Evolutionary conservation across 2,797 vertebrate genomes (phyloP), one percentile per base, ranked within the genome.

Genomic region (Momotus momota): DNA sequence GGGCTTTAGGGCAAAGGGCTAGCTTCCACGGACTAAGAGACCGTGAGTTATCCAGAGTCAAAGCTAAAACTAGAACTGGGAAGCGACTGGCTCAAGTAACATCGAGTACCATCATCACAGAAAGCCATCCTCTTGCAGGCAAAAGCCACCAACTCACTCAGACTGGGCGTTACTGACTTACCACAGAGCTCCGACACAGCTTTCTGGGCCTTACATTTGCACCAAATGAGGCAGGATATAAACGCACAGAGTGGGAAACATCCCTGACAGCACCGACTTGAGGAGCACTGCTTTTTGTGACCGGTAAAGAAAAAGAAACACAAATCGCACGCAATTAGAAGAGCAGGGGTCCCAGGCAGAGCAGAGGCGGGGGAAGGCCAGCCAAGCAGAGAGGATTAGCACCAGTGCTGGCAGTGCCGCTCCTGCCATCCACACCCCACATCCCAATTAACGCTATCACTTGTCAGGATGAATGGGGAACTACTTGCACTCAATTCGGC

Each of bases 391-490:
- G 54, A 31, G 88, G 91, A 82, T 88, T 93, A 96, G 61, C 91
- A 81, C 29, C 45, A 45, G 74, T 49, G 11, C 48, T 75, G 81
- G 81, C 83, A 86, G 49, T 1, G 64, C 90, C 51, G 60, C 26
- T 83, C 49, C 74, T 81, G 69, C 90, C 82, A 57, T 45, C 74
- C 79, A 54, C 72, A 58, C 55, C 64, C 85, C 92, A 88, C 75
- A 46, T 48, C 67, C 87, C 94, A 91, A 94, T 94, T 92, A 97
- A 65, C 0, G 26, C 67, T 61, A 82, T 89, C 89, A 40, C 91
- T 95, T 88, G 75, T 94, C 54, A 5, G 33, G 27, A 86, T 95
- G 97, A 97, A 97, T 81, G 43, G 70, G 67, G 69, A 94, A 78
- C 83, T 95, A 35, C 35, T 35, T 23, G 62, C 88, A 66, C 93